Evolutionary conservation across 1,140 invertebrate genomes (phyloP).

Genomic region (Propsilocerus akamusi): DNA sequence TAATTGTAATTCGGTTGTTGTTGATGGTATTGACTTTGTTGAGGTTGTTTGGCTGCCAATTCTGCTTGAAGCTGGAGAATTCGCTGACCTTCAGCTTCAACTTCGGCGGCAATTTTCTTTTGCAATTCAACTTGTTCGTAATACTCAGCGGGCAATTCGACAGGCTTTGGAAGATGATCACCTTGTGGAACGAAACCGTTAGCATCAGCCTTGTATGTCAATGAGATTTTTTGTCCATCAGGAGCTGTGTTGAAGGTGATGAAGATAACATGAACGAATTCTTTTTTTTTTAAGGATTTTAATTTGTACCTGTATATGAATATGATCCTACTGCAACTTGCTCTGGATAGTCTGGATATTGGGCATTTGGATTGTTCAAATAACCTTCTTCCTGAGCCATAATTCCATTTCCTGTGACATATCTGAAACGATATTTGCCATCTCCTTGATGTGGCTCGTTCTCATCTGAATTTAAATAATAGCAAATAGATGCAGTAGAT

Average conservation of each 20-base stretch:
- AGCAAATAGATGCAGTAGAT: not conserved
- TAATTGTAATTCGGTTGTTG: not conserved
- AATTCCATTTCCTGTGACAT: conserved; percentile 37
- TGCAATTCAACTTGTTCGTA: conserved; percentile 1
- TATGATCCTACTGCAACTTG: conserved; percentile 40
- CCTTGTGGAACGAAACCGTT: conserved; percentile 40
- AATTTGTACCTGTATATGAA: conserved; percentile 36
- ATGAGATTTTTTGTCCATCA: conserved; percentile 20
- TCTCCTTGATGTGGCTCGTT: conserved; percentile 3
- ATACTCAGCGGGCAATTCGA: conserved; percentile 14
- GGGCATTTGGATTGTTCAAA: conserved; percentile 24
- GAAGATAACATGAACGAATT: conserved; percentile 31
- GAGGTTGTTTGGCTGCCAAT: not conserved
- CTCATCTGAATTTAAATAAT: not conserved
- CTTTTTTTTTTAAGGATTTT: conserved; percentile 33
- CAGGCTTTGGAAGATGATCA: conserved; percentile 59
- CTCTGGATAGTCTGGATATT: conserved; percentile 26
- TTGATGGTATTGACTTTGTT: not conserved
- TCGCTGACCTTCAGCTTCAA: not conserved
- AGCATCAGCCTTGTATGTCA: conserved; percentile 47
- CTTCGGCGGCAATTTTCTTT: not conserved
- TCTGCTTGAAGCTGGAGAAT: not conserved
- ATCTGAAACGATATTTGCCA: conserved; percentile 21
- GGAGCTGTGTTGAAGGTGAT: conserved; percentile 27
- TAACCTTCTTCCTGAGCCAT: conserved; percentile 31